Base-by-base conservation (phyloP, 2,888 invertebrate species). In the Hirtodrosophila trivittata region DNA sequence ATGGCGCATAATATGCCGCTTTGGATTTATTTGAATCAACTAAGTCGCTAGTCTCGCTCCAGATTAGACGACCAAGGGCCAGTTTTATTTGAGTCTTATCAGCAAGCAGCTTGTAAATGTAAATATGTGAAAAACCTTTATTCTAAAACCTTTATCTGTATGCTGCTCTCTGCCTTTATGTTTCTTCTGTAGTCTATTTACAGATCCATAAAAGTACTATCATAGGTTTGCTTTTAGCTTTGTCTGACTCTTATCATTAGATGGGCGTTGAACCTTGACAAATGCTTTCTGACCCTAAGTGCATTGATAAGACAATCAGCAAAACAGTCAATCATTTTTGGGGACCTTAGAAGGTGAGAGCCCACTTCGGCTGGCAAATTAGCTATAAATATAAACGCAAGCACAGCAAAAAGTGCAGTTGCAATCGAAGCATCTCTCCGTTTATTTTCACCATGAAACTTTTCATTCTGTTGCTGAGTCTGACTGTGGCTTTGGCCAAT, bases 341-440 rank as follows among this genome's bases (percentile, higher is more conserved):
- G 21, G n/a, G 52, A 68, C 68, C 67, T 55, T 62, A 43, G 42
- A 63, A 75, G 66, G 63, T 69, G 49, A 62, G 33, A 52, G 14
- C 26, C 3, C 42, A 47, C 51, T 28, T 6, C 7, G 28, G 41
- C 39, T 46, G 32, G 33, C 30, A 39, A 45, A 13, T 18, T 35
- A 14, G 39, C 63, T 80, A 84, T 80, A 80, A 80, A 80, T 77
- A 55, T 41, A 35, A 49, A 32, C 18, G 66, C 56, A 16, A 30
- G 35, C 45, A 7, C 39, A 42, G 52, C 62, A 26, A 45, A 67
- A 52, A 60, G 21, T 55, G 51, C 67, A 84, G 81, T 80, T 73
- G 49, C 57, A 72, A 18, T 47, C 47, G 10, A 52, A 39, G 43
- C 13, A 56, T 42, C 26, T 43, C 35, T n/a, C n/a, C n/a, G 28